Percentiles rank a stretch among this genome's conserved stretches.
Conservation (phyloP, 2,113 vertebrate genomes). For the Melozone crissalis region DNA sequence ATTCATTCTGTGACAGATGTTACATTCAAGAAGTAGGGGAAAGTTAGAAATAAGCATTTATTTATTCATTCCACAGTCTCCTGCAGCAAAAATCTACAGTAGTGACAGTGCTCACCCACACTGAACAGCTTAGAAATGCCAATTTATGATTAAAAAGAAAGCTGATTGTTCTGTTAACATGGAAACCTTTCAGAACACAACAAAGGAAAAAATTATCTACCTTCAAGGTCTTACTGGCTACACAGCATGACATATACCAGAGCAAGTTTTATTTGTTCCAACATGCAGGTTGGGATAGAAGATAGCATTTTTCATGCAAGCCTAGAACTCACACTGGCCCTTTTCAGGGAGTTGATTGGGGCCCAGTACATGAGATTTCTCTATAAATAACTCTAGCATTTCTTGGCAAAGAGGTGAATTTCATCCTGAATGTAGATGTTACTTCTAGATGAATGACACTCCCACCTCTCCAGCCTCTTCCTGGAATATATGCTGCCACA, state of each 20-base stretch:
- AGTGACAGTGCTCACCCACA: conserved; percentile 22
- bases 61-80: conserved; percentile 4
- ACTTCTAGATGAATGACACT: neutral
- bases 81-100: neutral
- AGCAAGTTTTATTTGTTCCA: conserved; percentile 20
- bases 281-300: neutral
- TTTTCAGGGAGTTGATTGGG: neutral
- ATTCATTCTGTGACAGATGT: conserved; percentile 46
- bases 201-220: neutral
- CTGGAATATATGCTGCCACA: neutral
- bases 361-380: neutral
- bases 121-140: neutral
- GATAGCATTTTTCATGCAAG: neutral
- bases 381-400: neutral
- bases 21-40: neutral
- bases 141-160: neutral
- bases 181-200: conserved; percentile 17
- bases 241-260: neutral
- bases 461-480: neutral
- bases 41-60: neutral
- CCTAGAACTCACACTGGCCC: neutral
- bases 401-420: neutral
- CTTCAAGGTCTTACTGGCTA: neutral
- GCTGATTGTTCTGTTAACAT: conserved; percentile 27
- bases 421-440: neutral